Conservation (phyloP, 2,797 vertebrate species). For the Denticeps clupeoides region DNA sequence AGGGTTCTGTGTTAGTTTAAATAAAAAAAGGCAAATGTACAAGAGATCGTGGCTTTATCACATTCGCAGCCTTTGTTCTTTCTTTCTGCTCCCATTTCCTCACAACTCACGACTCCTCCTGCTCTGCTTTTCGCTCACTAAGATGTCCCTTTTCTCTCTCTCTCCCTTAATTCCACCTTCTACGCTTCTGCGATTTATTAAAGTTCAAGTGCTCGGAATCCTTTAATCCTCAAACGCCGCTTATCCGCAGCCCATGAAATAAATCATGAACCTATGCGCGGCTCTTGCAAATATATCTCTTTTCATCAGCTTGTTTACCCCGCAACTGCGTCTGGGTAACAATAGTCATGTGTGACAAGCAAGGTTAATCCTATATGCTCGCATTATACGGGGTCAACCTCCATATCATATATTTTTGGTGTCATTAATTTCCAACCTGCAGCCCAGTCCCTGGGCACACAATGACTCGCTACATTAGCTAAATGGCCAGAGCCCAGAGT, state of each 20-base stretch:
- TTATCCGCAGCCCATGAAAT: constrained; percentile 47
- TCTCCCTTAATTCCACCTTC: constrained; percentile 15
- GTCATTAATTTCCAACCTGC: constrained; percentile 83
- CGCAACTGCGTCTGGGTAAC: constrained; percentile 45
- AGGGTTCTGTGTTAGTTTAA: too few species aligned
- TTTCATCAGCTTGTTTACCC: constrained; percentile 35
- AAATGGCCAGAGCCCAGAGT: constrained; percentile 72
- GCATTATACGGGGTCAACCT: constrained; percentile 68
- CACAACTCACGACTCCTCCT: neutral
- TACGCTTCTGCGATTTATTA: constrained; percentile 48
- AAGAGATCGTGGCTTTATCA: too few species aligned
- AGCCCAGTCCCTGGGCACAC: constrained; percentile 67
- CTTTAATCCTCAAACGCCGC: constrained; percentile 59
- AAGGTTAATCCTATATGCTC: constrained; percentile 73
- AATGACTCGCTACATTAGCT: constrained; percentile 97
- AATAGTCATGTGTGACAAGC: constrained; percentile 58
- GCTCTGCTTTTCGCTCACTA: constrained; percentile 15
- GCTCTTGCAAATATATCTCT: constrained; percentile 45
- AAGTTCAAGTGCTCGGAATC: constrained; percentile 53
- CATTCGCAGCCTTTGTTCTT: neutral
- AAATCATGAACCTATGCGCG: constrained; percentile 44
- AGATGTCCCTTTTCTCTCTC: neutral
- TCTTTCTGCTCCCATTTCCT: constrained; percentile 18
- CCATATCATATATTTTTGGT: constrained; percentile 66
- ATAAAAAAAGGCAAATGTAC: too few species aligned